Base-by-base conservation (phyloP, 2,113 vertebrate species). In the Myotis davidii region DNA sequence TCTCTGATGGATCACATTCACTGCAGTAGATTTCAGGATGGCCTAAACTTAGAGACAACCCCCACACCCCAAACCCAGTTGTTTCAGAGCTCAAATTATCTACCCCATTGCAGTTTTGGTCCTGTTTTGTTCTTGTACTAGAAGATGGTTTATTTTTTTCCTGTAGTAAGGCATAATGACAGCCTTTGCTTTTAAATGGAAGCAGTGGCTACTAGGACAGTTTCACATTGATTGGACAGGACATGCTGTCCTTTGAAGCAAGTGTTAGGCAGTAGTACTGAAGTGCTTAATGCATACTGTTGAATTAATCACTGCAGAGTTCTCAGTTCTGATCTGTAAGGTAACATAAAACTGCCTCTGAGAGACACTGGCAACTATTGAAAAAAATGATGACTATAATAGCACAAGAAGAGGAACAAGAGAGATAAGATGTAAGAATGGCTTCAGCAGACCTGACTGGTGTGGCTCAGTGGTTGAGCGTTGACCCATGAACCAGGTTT, bases 191-290 rank as follows among this genome's bases (percentile, higher is more conserved):
- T 90, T 96, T 95, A 96, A 97, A 96, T 59, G 50, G 94, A 97
- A 97, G 90, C 85, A 83, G 65, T 1, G 84, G 92, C 95, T 97
- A n/a, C 96, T 92, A 96, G 97, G 83, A 95, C 93, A 79, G 85
- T 96, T 96, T 97, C 76, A 72, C 93, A 52, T 25, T 92, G 96
- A 98, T 97, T 98, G 74, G 93, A 70, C 95, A 97, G 97, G 97
- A 97, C 95, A 59, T 14, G 48, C 83, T 98, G 96, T 96, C 95
- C 97, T 98, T 98, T 98, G 97, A 97, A 98, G 97, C 92, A 97
- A 95, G 92, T 92, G 70, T 97, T 97, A 93, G 94, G 94, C 97
- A 72, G 74, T 72, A 92, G 96, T 94, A 92, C 89, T 96, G 94
- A 45, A 16, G 87, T 91, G 72, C 91, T 97, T 64, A 90, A 90